These are phyloP conservation scores for Leucopsar rothschildi DNA, from an alignment of 2,113 vertebrate genomes.

Conservation along the genomic window DNA sequence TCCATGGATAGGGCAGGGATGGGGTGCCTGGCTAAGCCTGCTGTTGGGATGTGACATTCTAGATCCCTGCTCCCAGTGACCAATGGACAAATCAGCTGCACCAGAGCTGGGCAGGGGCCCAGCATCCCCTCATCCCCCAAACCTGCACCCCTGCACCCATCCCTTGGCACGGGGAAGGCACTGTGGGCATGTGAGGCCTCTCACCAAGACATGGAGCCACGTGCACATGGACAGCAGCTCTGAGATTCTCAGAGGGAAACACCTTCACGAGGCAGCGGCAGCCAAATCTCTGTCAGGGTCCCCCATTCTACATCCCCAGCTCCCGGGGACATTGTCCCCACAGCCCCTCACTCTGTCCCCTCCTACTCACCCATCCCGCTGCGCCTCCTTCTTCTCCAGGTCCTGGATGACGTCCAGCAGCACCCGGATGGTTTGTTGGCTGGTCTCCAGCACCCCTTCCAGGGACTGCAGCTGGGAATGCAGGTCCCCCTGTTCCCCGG, in stretches of 20 bases:
- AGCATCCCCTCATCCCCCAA: no score
- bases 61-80: neutral
- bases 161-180: neutral
- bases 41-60: neutral
- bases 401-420: slow-evolving; percentile 90
- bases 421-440: slow-evolving; percentile 87
- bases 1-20: neutral
- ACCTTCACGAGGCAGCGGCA: accelerated
- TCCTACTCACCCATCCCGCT: slow-evolving; percentile 81
- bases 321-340: accelerated
- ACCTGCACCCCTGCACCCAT: neutral
- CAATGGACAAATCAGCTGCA: accelerated
- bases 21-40: neutral
- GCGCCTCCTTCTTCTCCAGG: slow-evolving; percentile 87
- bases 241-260: neutral
- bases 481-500: slow-evolving; percentile 70
- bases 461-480: slow-evolving; percentile 83
- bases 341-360: accelerated
- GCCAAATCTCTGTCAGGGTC: neutral
- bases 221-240: accelerated
- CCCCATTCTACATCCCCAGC: neutral
- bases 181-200: accelerated
- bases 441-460: slow-evolving; percentile 87
- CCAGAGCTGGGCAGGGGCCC: neutral
- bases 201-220: accelerated